These are phyloP conservation scores for Marmota monax DNA, from an alignment of 2,113 vertebrate genomes.

Conservation along the genomic window DNA sequence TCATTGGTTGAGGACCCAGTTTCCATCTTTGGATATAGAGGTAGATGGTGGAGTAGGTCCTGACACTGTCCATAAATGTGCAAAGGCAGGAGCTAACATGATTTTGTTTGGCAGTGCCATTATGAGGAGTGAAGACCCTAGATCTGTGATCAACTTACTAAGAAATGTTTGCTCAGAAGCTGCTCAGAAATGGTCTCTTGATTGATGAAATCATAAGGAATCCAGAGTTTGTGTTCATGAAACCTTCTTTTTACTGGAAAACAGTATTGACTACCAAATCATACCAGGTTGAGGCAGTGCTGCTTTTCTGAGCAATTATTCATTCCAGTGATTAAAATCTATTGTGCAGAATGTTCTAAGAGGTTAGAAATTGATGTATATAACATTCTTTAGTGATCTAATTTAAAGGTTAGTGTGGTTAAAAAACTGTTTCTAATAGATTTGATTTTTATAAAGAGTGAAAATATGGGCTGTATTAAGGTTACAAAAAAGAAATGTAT, in stretches of 20 bases:
- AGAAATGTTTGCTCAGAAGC: conserved; percentile 95
- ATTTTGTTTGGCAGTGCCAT: conserved; percentile 98
- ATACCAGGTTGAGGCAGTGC: too few species aligned
- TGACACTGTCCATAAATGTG: conserved; percentile 96
- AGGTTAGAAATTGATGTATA: conserved; percentile 28
- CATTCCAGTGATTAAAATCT: too few species aligned
- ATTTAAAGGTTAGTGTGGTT: conserved; percentile 66
- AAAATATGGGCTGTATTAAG: conserved; percentile 57
- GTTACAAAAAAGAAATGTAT: conserved; percentile 61
- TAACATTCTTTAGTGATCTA: conserved; percentile 48
- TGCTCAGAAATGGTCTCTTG: conserved; percentile 97
- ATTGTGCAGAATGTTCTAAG: too few species aligned
- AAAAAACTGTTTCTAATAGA: conserved; percentile 65
- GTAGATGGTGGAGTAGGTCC: conserved; percentile 98
- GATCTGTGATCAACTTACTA: conserved; percentile 96
- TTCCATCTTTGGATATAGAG: conserved; percentile 98
- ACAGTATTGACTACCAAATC: too few species aligned
- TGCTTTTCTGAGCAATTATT: too few species aligned
- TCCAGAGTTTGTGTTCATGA: too few species aligned
- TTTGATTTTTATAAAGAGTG: conserved; percentile 76
- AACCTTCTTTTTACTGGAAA: too few species aligned
- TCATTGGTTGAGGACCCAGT: conserved; percentile 96
- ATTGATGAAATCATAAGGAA: conserved; percentile 90
- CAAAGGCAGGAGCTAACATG: conserved; percentile 99
- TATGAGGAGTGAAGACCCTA: conserved; percentile 95